These are phyloP conservation scores for Gisinianus flammeolus DNA, from an alignment of 2,888 invertebrate genomes.

Conservation along the genomic window DNA sequence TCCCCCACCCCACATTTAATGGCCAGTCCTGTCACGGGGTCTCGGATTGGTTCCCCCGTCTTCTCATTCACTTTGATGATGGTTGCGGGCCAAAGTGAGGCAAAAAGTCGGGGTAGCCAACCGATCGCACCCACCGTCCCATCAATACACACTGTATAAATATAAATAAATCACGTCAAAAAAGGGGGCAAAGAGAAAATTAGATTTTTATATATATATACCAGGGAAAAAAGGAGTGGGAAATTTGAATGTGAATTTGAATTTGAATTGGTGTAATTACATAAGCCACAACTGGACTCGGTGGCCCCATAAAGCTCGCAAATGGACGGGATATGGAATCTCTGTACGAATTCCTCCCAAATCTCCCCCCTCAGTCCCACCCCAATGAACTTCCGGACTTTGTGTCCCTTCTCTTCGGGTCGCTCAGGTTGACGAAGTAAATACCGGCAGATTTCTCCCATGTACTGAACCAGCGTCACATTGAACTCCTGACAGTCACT, in stretches of 20 bases:
- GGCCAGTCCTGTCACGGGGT: constrained; percentile 79
- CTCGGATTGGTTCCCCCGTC: constrained; percentile 86
- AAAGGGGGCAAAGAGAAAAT: too few relatives aligned
- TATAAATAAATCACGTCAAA: too few relatives aligned
- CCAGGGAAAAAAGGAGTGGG: neutral
- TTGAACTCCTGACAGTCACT: constrained; percentile 52
- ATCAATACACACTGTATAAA: constrained; percentile 81
- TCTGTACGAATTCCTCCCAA: constrained; percentile 85
- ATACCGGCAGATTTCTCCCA: constrained; percentile 86
- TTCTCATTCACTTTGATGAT: constrained; percentile 76
- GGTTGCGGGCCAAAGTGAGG: constrained; percentile 78
- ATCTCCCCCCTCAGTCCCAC: constrained; percentile 94
- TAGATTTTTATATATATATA: too few relatives aligned
- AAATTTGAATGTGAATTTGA: too few relatives aligned
- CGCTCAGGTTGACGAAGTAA: constrained; percentile 76
- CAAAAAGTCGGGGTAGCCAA: constrained; percentile 87
- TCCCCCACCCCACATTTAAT: constrained; percentile 73
- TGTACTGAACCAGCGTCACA: constrained; percentile 76
- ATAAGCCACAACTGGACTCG: constrained; percentile 76
- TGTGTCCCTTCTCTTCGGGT: constrained; percentile 74
- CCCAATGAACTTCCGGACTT: constrained; percentile 80
- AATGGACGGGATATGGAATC: constrained; percentile 83
- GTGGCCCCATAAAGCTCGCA: constrained; percentile 97
- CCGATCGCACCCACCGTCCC: constrained; percentile 93
- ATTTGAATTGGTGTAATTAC: constrained; percentile 22